Evolutionary conservation across 2,113 vertebrate species (phyloP).

Genomic region (Thermophis baileyi): DNA sequence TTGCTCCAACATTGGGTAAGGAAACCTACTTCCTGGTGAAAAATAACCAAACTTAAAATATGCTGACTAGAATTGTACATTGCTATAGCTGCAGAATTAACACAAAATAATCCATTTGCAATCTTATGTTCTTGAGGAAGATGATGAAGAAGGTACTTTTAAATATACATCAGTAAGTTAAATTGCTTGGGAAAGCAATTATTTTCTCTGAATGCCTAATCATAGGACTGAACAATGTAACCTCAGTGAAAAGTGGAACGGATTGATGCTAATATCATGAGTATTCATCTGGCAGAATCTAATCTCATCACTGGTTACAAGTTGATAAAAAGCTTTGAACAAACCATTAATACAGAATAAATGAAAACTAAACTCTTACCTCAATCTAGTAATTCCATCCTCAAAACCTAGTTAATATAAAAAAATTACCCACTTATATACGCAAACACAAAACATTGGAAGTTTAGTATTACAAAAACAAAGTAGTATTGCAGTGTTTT

Average conservation of each 20-base stretch:
- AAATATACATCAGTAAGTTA: neutral
- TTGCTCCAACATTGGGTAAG: neutral
- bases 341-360: neutral
- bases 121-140: neutral
- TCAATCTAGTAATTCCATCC: neutral
- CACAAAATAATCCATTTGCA: neutral
- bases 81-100: neutral
- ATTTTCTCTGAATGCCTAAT: neutral
- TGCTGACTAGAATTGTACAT: neutral
- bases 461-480: neutral
- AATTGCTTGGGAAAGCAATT: neutral
- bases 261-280: slow-evolving; percentile 56
- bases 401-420: neutral
- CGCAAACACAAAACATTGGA: neutral
- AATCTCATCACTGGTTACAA: slow-evolving; percentile 67
- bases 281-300: slow-evolving; percentile 70
- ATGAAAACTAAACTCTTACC: neutral
- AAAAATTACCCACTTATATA: neutral
- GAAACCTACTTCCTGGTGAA: neutral
- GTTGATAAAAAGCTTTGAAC: neutral
- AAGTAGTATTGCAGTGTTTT: slow-evolving; percentile 33
- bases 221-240: slow-evolving; percentile 15
- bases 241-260: slow-evolving; percentile 66
- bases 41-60: neutral
- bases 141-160: neutral